These are phyloP conservation scores for Salvelinus namaycush DNA, from an alignment of 2,113 vertebrate genomes.

Conservation along the genomic window DNA sequence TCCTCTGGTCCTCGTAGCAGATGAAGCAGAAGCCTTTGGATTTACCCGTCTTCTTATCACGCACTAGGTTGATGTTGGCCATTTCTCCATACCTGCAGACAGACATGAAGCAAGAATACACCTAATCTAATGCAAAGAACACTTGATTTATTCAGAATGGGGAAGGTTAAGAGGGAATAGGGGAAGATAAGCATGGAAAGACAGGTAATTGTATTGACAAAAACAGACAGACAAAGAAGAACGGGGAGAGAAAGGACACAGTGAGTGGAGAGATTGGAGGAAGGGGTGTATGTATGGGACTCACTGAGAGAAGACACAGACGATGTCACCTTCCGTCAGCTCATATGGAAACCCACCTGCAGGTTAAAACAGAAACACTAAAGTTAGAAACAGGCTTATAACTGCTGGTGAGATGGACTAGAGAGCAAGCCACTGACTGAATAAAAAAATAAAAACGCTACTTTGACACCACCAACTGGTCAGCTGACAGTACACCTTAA, in stretches of 20 bases:
- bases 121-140: not conserved
- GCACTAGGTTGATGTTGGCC: conserved; percentile 94
- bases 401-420: not conserved
- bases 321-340: conserved; percentile 89
- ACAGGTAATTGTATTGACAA: not conserved
- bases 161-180: not conserved
- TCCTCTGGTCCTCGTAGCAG: conserved; percentile 95
- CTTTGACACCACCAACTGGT: not conserved
- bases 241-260: too few species aligned
- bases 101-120: conserved; percentile 2
- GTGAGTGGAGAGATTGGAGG: not conserved
- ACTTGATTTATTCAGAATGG: too few species aligned
- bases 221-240: too few species aligned
- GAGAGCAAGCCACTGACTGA: not conserved
- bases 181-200: not conserved
- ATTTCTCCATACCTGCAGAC: conserved; percentile 88
- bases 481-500: not conserved
- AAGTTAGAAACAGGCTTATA: not conserved
- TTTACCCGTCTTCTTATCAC: conserved; percentile 93
- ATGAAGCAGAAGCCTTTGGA: conserved; percentile 96
- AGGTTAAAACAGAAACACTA: not conserved
- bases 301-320: conserved; percentile 97
- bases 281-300: conserved; percentile 53
- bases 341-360: conserved; percentile 91
- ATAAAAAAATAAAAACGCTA: not conserved